phyloP scores from a whole-genome alignment of 2,113 vertebrate genomes.

The Plestiodon gilberti region DNA sequence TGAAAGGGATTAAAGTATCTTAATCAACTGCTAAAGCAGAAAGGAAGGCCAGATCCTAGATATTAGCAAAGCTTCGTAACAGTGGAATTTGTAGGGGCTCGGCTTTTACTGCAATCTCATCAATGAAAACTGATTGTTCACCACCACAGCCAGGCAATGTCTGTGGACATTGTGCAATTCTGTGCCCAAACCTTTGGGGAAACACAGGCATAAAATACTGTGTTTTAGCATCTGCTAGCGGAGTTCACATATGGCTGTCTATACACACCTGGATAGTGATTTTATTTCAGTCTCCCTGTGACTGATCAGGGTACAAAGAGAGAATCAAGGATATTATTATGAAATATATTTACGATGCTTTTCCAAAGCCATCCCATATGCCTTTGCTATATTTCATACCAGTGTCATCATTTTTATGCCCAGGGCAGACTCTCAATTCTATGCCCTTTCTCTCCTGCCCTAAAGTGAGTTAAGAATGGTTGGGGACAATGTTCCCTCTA shows the following conservation, averaged over 20 bases:
- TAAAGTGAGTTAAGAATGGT: fast-evolving
- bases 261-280: neutral
- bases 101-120: neutral
- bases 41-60: constrained; percentile 50
- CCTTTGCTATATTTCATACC: neutral
- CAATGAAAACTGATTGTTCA: neutral
- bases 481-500: neutral
- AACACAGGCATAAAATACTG: neutral
- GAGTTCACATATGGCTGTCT: neutral
- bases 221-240: neutral
- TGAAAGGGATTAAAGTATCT: constrained; percentile 67
- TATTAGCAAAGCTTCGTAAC: constrained; percentile 50
- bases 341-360: neutral
- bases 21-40: constrained; percentile 69
- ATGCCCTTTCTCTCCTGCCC: neutral
- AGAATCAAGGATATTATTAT: neutral
- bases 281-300: constrained; percentile 9
- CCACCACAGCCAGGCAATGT: neutral
- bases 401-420: neutral
- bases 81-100: constrained; percentile 41
- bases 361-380: neutral
- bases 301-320: constrained; percentile 4
- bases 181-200: constrained; percentile 13
- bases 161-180: neutral
- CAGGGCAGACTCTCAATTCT: neutral